Evolutionary conservation across 2,797 vertebrate genomes (phyloP).

Genomic region (Perodicticus potto): DNA sequence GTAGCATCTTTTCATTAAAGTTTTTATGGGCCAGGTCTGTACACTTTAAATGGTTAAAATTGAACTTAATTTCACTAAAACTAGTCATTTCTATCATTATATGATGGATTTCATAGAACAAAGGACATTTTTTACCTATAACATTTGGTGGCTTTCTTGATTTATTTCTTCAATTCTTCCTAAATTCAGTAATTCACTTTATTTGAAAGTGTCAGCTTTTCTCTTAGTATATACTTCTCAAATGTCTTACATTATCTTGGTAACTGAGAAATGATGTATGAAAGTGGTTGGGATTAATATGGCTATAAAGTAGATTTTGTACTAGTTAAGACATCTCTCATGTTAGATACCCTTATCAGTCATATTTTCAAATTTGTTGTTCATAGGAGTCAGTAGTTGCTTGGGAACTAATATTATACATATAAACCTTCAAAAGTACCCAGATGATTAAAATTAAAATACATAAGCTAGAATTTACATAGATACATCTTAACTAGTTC

Average conservation of each 20-base stretch:
- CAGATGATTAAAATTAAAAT: neutral
- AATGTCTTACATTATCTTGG: neutral
- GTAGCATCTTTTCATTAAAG: neutral
- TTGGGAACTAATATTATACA: neutral
- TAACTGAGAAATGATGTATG: neutral
- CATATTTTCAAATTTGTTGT: neutral
- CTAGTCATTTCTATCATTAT: neutral
- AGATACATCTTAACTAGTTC: neutral
- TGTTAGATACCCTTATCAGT: neutral
- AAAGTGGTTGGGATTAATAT: neutral
- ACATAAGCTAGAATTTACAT: neutral
- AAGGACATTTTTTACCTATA: neutral
- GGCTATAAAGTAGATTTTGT: neutral
- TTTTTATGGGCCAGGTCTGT: neutral
- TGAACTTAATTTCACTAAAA: conserved; percentile 7
- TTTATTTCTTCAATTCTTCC: neutral
- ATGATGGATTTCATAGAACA: neutral
- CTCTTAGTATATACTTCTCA: neutral
- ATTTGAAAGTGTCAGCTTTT: neutral
- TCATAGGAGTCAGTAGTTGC: neutral
- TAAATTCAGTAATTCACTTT: neutral
- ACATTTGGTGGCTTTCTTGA: neutral
- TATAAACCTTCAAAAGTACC: neutral
- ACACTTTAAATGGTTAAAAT: neutral
- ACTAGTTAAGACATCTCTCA: neutral